A percentile compares a stretch with the other conserved stretches of the same genome.
These are phyloP conservation scores for Bombus confusus DNA, from an alignment of 1,140 invertebrate species.

Conservation along the genomic window DNA sequence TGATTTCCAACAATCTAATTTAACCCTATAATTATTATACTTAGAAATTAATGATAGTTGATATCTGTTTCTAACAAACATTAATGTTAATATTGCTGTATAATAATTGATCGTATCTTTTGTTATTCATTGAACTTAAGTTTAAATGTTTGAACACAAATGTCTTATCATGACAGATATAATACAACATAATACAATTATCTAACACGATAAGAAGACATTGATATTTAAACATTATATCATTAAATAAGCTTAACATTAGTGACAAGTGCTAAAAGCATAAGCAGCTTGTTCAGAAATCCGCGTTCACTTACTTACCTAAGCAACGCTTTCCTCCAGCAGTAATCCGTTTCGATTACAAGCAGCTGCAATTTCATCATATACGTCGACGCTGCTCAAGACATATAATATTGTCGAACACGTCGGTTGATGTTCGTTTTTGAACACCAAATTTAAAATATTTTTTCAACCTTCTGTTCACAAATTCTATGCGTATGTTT, in stretches of 20 bases:
- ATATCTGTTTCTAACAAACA: neutral
- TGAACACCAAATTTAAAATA: slow-evolving; percentile 14
- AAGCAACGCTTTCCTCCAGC: slow-evolving; percentile 79
- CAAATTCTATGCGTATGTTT: neutral
- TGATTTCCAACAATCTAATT: neutral
- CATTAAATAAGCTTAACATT: slow-evolving; percentile 21
- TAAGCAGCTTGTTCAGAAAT: slow-evolving; percentile 39
- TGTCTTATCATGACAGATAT: neutral
- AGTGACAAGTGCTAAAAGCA: slow-evolving; percentile 32
- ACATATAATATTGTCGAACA: slow-evolving; percentile 56
- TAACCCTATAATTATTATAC: neutral
- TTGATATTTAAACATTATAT: neutral
- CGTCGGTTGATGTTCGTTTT: neutral
- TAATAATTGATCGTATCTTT: neutral
- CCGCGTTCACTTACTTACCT: slow-evolving; percentile 68
- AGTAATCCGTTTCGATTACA: slow-evolving; percentile 79
- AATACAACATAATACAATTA: neutral
- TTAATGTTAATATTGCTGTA: neutral
- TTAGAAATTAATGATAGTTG: neutral
- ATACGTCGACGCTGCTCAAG: slow-evolving; percentile 67
- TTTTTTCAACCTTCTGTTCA: slow-evolving; percentile 3
- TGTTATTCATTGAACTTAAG: neutral
- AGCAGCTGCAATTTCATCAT: slow-evolving; percentile 81
- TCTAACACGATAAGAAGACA: neutral
- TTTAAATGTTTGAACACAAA: neutral